Percentiles rank a stretch among this genome's conserved stretches.
Conservation (phyloP, 2,888 invertebrate species). For the Polyploca ridens region DNA sequence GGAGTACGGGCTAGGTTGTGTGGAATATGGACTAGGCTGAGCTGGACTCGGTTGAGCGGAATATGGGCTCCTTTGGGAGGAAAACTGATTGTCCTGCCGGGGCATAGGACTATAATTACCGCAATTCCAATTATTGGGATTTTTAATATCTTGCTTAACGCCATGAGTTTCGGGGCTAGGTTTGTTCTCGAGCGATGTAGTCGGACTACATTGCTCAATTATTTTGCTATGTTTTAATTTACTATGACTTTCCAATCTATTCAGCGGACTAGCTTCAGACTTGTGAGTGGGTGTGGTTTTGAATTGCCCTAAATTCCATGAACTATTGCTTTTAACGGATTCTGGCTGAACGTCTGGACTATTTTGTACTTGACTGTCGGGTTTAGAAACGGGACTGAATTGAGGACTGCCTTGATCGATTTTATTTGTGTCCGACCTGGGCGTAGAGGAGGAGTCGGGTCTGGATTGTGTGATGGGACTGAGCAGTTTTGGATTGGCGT, state of each 20-base stretch:
- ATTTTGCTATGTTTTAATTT: conserved; percentile 74
- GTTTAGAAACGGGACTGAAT: conserved; percentile 76
- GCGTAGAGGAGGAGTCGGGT: conserved; percentile 78
- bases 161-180: conserved; percentile 71
- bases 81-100: conserved; percentile 73
- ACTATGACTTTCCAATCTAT: conserved; percentile 69
- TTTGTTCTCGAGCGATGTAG: conserved; percentile 76
- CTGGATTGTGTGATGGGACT: conserved; percentile 72
- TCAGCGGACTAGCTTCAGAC: conserved; percentile 78
- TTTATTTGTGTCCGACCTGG: conserved; percentile 67
- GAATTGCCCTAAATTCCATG: conserved; percentile 74
- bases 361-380: conserved; percentile 77
- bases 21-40: conserved; percentile 78
- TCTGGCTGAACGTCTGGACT: conserved; percentile 73
- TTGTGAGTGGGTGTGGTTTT: conserved; percentile 76
- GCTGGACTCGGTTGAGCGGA: conserved; percentile 77
- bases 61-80: conserved; percentile 78
- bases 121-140: conserved; percentile 74
- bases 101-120: conserved; percentile 79
- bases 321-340: conserved; percentile 60
- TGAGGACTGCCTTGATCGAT: conserved; percentile 70
- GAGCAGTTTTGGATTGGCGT: conserved; percentile 63
- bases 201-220: conserved; percentile 78
- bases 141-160: conserved; percentile 73
- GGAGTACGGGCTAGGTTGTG: conserved; percentile 77